Percentiles rank a stretch among this genome's conserved stretches.
Conservation (phyloP, 2,888 invertebrate genomes). For the Nomada ferruginata region DNA sequence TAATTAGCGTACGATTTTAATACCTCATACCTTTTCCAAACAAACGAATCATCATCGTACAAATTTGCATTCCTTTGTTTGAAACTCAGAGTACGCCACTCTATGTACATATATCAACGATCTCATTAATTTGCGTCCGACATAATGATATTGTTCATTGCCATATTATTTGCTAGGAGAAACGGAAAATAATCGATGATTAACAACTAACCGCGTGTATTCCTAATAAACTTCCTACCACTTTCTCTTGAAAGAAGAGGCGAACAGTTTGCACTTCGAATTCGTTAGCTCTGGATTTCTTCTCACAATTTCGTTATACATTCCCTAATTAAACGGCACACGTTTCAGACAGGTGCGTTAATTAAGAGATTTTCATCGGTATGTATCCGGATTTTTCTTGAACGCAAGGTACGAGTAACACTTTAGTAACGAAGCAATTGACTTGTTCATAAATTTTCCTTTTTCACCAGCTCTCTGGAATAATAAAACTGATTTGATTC, state of each 20-base stretch:
- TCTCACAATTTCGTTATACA: constrained; percentile 29
- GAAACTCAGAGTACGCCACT: neutral
- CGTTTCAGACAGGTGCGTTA: constrained; percentile 9
- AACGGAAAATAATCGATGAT: constrained; percentile 16
- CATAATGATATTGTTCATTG: constrained; percentile 13
- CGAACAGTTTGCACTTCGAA: constrained; percentile 4
- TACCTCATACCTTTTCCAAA: neutral
- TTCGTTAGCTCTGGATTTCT: constrained; percentile 37
- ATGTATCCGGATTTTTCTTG: constrained; percentile 10
- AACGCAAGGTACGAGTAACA: neutral
- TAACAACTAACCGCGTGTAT: neutral
- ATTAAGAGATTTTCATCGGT: constrained; percentile 37
- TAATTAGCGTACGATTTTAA: neutral
- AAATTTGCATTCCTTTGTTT: neutral
- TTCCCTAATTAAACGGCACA: constrained; percentile 21
- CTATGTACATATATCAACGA: neutral
- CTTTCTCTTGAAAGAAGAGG: constrained; percentile 25
- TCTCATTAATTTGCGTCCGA: neutral
- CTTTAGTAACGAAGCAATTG: neutral
- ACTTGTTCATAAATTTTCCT: neutral
- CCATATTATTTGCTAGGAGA: neutral
- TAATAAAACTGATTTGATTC: constrained; percentile 2
- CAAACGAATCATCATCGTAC: neutral
- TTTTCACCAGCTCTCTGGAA: neutral
- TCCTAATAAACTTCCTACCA: neutral